Conservation (phyloP, 2,888 invertebrate species). For the Neoascia interrupta region DNA sequence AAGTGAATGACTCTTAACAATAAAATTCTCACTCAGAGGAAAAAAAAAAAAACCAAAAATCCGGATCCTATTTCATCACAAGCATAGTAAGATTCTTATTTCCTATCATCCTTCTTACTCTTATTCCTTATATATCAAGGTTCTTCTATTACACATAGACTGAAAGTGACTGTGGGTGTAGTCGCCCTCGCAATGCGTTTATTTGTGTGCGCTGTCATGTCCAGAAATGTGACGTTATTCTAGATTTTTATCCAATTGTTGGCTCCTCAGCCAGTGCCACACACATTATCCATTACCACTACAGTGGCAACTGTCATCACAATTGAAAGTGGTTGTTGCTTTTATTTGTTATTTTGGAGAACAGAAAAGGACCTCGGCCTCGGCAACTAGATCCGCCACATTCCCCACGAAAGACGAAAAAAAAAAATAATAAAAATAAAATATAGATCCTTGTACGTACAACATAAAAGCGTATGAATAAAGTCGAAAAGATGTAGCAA, state of each 20-base stretch:
- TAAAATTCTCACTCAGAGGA: conserved; percentile 40
- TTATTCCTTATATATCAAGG: background rate
- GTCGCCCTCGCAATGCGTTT: no score
- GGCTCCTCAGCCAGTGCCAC: conserved; percentile 52
- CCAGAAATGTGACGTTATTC: conserved; percentile 63
- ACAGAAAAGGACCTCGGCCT: conserved; percentile 24
- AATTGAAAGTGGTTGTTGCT: conserved; percentile 49
- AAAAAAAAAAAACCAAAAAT: no score
- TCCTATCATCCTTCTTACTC: conserved; percentile 9
- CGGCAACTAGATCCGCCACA: no score
- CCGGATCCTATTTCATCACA: conserved; percentile 31
- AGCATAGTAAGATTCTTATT: conserved; percentile 3
- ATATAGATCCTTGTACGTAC: conserved; percentile 32
- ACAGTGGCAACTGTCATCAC: conserved; percentile 37
- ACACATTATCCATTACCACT: conserved; percentile 31
- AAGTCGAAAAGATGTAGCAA: conserved; percentile 33
- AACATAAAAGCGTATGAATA: conserved; percentile 53
- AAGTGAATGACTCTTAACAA: conserved; percentile 39
- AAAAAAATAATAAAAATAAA: no score
- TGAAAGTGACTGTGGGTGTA: conserved; percentile 29
- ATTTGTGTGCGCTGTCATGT: conserved; percentile 64
- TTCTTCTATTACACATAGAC: background rate
- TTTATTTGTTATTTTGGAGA: conserved; percentile 30
- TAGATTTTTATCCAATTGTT: conserved; percentile 58
- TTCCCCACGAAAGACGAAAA: no score